Evolutionary conservation across 1,140 invertebrate species (phyloP).

Genomic region (Caenorhabditis inopinata): DNA sequence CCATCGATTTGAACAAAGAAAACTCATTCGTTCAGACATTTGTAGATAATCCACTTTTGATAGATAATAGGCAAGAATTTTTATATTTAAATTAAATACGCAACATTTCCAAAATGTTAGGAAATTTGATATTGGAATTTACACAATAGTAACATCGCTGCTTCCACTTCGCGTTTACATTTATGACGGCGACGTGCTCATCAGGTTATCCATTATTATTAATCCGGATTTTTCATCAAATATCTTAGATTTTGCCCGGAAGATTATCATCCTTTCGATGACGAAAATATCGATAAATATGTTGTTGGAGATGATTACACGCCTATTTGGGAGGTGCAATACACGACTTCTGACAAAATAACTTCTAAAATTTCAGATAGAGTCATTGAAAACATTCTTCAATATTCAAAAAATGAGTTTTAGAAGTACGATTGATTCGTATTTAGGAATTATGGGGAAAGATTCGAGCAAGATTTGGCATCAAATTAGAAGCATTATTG

Average conservation of each 20-base stretch:
- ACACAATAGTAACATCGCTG: constrained; percentile 85
- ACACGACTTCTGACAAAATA: background rate
- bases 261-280: constrained; percentile 89
- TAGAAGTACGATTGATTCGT: constrained; percentile 82
- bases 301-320: constrained; percentile 91
- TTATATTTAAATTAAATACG: constrained; percentile 62
- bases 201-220: background rate
- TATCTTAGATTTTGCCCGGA: constrained; percentile 80
- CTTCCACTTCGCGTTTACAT: constrained; percentile 85
- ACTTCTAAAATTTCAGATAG: constrained; percentile 69
- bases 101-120: constrained; percentile 75
- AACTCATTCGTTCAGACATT: constrained; percentile 89
- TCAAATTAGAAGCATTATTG: constrained; percentile 79
- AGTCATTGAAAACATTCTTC: constrained; percentile 79
- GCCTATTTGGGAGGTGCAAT: constrained; percentile 83
- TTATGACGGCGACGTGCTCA: constrained; percentile 75
- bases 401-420: constrained; percentile 78
- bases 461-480: constrained; percentile 78
- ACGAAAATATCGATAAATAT: constrained; percentile 80
- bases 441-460: constrained; percentile 72
- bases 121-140: constrained; percentile 95
- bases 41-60: constrained; percentile 75
- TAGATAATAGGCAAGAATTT: constrained; percentile 67
- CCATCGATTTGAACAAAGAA: constrained; percentile 75
- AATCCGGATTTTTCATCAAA: background rate